Conservation (phyloP, 2,113 vertebrate genomes). For the Tachuris rubrigastra region DNA sequence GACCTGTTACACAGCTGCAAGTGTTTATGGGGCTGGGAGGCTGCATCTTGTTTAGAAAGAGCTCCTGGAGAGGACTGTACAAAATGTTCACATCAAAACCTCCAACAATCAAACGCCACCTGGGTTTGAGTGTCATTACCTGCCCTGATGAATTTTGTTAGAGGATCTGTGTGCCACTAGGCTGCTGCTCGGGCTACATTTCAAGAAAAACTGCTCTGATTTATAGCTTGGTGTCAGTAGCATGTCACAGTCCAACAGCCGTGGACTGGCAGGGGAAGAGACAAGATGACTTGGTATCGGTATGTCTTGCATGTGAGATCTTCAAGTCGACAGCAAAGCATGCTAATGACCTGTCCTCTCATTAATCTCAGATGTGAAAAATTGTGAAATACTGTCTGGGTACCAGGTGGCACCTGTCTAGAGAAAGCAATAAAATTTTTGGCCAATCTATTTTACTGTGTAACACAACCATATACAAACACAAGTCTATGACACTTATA, state of each 20-base stretch:
- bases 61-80: not conserved
- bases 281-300: not conserved
- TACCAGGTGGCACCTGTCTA: not conserved
- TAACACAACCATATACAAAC: not conserved
- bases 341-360: not conserved
- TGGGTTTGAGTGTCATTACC: not conserved
- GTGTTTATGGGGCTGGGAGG: not conserved
- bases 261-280: not conserved
- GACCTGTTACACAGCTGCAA: fast-evolving
- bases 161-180: not conserved
- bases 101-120: not conserved
- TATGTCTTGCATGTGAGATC: not conserved
- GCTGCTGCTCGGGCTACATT: not conserved
- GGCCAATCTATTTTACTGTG: not conserved
- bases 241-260: not conserved
- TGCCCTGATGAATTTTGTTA: not conserved
- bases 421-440: not conserved
- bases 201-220: conserved; percentile 23
- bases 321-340: not conserved
- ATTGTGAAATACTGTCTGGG: not conserved
- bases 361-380: not conserved
- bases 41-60: not conserved
- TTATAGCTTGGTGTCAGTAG: not conserved
- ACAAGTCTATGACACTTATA: fast-evolving
- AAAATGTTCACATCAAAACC: not conserved